These are phyloP conservation scores for Notoglanidium macrostoma DNA, from an alignment of 2,797 vertebrate genomes.

Conservation along the genomic window DNA sequence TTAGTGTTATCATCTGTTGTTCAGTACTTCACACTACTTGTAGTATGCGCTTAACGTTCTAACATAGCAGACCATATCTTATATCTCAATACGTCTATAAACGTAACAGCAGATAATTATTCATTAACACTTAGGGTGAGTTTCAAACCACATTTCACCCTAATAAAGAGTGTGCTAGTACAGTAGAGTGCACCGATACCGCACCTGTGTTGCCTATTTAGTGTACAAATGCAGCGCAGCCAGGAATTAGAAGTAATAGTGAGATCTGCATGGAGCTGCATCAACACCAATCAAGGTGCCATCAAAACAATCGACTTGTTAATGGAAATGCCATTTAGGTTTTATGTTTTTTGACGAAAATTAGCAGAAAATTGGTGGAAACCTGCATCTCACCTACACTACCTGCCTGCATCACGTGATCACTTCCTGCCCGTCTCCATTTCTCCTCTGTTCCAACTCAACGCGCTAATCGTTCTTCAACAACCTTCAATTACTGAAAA, in stretches of 20 bases:
- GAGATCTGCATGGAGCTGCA: too few species aligned
- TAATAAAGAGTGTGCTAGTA: background rate
- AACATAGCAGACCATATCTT: background rate
- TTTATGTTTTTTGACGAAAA: too few species aligned
- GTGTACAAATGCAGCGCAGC: too few species aligned
- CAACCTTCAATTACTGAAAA: constrained; percentile 23
- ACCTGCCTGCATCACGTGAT: background rate
- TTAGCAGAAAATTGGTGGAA: background rate
- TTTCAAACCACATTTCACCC: background rate
- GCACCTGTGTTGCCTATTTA: too few species aligned
- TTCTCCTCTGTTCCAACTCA: background rate
- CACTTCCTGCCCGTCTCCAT: background rate
- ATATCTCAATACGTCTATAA: background rate
- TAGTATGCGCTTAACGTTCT: background rate
- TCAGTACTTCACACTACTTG: background rate
- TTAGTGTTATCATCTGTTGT: background rate
- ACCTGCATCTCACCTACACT: background rate
- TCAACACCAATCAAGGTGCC: background rate
- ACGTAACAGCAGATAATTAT: background rate
- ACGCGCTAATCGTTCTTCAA: background rate
- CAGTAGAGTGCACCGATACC: too few species aligned
- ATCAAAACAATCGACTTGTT: background rate
- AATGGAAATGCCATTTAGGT: background rate
- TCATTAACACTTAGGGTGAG: too few species aligned
- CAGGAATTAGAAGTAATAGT: too few species aligned